Evolutionary conservation across 2,113 vertebrate species (phyloP).

Genomic region (Nycticorax nycticorax): DNA sequence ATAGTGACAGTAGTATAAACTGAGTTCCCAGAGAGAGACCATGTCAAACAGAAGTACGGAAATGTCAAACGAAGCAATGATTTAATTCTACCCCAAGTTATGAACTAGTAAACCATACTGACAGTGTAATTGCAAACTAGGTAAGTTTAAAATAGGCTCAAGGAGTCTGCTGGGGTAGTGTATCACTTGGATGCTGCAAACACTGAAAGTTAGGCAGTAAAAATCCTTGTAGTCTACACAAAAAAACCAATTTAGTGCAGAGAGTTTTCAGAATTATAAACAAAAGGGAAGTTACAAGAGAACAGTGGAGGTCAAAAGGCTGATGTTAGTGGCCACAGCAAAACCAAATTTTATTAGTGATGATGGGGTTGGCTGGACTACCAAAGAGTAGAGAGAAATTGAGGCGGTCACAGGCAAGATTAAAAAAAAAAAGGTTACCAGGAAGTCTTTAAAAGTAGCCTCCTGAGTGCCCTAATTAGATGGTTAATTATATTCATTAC

Average conservation of each 20-base stretch:
- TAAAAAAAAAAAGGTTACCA: neutral
- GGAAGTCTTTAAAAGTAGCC: neutral
- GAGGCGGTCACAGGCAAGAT: neutral
- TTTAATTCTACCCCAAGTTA: neutral
- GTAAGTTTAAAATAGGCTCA: neutral
- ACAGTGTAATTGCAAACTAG: neutral
- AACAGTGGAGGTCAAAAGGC: neutral
- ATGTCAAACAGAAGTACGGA: neutral
- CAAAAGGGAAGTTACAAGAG: neutral
- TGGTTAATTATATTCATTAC: neutral
- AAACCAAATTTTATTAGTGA: neutral
- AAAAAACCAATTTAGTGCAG: neutral
- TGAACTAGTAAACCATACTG: neutral
- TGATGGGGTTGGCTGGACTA: neutral
- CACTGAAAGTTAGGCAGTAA: neutral
- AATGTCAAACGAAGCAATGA: neutral
- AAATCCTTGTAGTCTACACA: neutral
- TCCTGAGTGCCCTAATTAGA: neutral
- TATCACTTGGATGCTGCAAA: neutral
- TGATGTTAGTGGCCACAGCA: neutral
- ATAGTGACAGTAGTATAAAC: neutral
- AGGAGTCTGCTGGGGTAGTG: neutral
- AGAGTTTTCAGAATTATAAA: neutral
- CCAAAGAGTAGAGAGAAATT: neutral
- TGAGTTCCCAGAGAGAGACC: neutral